These are phyloP conservation scores for Brachyrhaphis roseni DNA, from an alignment of 2,797 vertebrate species.

Conservation along the genomic window DNA sequence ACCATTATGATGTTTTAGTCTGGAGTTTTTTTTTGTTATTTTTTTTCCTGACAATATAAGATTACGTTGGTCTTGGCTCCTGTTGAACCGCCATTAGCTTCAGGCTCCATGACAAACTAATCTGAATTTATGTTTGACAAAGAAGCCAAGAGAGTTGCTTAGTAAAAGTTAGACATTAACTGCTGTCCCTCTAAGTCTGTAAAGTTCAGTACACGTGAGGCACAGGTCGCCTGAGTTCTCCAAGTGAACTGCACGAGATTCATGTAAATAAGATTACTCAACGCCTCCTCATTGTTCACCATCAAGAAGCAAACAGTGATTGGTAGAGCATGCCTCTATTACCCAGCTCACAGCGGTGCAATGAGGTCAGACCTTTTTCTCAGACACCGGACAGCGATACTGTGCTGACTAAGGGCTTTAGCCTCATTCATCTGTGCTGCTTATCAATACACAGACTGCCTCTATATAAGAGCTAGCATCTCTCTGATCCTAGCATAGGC, in stretches of 20 bases:
- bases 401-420: slow-evolving; percentile 75
- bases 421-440: slow-evolving; percentile 68
- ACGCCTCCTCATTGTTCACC: slow-evolving; percentile 26
- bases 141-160: not conserved
- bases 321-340: slow-evolving; percentile 43
- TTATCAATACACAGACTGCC: slow-evolving; percentile 73
- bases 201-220: not conserved
- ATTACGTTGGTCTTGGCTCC: not conserved
- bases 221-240: slow-evolving; percentile 3
- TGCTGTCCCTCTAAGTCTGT: not conserved
- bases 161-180: not conserved
- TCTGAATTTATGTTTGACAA: not conserved
- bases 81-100: not conserved
- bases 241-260: not conserved
- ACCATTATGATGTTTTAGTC: not conserved
- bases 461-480: slow-evolving; percentile 14
- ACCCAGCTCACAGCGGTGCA: slow-evolving; percentile 57
- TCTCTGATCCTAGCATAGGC: slow-evolving; percentile 13
- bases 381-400: slow-evolving; percentile 63
- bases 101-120: not conserved
- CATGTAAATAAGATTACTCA: slow-evolving; percentile 7
- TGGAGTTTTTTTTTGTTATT: not conserved
- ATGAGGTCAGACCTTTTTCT: slow-evolving; percentile 77
- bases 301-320: slow-evolving; percentile 31
- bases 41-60: not conserved